Evolutionary conservation across 2,888 invertebrate species (phyloP).

Genomic region (Chloromyia formosa): DNA sequence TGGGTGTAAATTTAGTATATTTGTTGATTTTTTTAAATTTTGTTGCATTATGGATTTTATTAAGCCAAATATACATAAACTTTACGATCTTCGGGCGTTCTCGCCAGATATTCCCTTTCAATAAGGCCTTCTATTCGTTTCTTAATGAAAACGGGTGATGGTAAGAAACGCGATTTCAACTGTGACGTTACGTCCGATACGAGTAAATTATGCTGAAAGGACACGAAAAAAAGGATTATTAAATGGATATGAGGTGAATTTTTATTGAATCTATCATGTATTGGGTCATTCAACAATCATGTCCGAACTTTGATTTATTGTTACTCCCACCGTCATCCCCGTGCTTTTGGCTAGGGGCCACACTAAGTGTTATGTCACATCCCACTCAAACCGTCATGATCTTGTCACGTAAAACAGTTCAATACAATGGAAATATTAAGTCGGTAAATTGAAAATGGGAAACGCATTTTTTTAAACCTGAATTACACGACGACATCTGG

Average conservation of each 20-base stretch:
- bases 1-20: background rate
- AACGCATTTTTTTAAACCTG: too few species aligned
- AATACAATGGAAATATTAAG: too few species aligned
- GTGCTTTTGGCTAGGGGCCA: too few species aligned
- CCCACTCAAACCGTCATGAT: too few species aligned
- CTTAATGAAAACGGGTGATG: slow-evolving; percentile 97
- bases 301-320: too few species aligned
- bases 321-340: too few species aligned
- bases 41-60: slow-evolving; percentile 17
- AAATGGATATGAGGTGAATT: slow-evolving; percentile 25
- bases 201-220: slow-evolving; percentile 84
- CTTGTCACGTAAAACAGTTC: too few species aligned
- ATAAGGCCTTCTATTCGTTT: slow-evolving; percentile 99
- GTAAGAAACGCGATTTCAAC: slow-evolving; percentile 94
- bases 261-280: background rate
- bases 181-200: slow-evolving; percentile 98
- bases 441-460: too few species aligned
- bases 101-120: slow-evolving; percentile 97
- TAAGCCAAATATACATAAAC: slow-evolving; percentile 92
- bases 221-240: background rate
- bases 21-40: background rate
- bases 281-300: too few species aligned
- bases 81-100: slow-evolving; percentile 97
- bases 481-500: too few species aligned
- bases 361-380: too few species aligned